Evolutionary conservation across 2,888 invertebrate species (phyloP).

Genomic region (Megastigmus dorsalis): DNA sequence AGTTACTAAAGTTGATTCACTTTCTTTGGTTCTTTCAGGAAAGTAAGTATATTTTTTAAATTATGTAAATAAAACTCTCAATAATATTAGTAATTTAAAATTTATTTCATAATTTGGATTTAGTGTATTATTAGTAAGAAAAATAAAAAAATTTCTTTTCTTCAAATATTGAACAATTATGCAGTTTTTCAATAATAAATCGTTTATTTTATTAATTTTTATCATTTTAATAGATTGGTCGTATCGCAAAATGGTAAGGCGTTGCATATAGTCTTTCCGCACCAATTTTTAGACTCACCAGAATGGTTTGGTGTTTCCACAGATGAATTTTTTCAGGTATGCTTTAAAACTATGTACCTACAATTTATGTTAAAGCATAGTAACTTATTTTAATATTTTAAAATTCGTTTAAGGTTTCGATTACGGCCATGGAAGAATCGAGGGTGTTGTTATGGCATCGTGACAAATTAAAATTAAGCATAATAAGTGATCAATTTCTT

Average conservation of each 20-base stretch:
- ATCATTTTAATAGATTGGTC: slow-evolving; percentile 82
- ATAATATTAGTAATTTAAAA: not conserved
- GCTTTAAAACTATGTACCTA: not conserved
- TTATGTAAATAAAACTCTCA: not conserved
- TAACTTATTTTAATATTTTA: not conserved
- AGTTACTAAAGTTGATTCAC: slow-evolving; percentile 89
- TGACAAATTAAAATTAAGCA: slow-evolving; percentile 89
- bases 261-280: slow-evolving; percentile 89
- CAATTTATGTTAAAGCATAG: not conserved
- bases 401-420: slow-evolving; percentile 80
- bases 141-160: not conserved
- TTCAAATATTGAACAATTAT: not conserved
- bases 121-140: too few relatives aligned
- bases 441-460: slow-evolving; percentile 89
- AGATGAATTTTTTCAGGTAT: slow-evolving; percentile 90
- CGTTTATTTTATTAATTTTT: not conserved
- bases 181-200: not conserved
- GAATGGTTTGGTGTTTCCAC: slow-evolving; percentile 93
- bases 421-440: slow-evolving; percentile 91
- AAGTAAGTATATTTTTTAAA: slow-evolving; percentile 81
- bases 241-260: slow-evolving; percentile 90
- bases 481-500: slow-evolving; percentile 87
- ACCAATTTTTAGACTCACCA: slow-evolving; percentile 91
- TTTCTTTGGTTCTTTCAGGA: slow-evolving; percentile 89
- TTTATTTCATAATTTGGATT: slow-evolving; percentile 5